Base-by-base conservation (phyloP, 2,113 vertebrate species). In the Pontoporia blainvillei region DNA sequence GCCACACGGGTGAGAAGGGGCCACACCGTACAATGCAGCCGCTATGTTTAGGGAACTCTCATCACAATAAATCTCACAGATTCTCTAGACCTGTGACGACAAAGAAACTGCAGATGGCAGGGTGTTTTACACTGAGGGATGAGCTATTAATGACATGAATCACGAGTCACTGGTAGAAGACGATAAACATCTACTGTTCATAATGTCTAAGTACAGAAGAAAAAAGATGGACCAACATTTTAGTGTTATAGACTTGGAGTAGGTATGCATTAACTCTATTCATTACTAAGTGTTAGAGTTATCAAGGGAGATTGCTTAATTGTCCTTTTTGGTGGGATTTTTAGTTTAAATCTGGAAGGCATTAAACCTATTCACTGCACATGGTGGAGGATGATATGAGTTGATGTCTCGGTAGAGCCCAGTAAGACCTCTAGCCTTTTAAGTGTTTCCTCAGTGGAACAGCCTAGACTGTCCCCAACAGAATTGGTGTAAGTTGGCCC, bases 11-110 rank as follows among this genome's bases (percentile, higher is more conserved):
- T 41, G 46, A 23, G 13, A 71, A 11, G 23, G 20, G 79, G 20
- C 29, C 59, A 67, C 0, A 0, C 1, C 15, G 12, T 46, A 0
- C 1, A 29, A 20, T 31, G 20, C 29, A 44, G 44, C 13, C 8
- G 69, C 41, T 36, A n/a, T 25, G 67, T 27, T 44, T 62, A 75
- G 31, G 46, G 89, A 57, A 17, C 52, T 46, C 44, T 83, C 18
- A 69, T 13, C 39, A 67, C 5, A 57, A 31, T 6, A 73, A 9
- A 54, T 6, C 41, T 44, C 57, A n/a, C 27, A n/a, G 25, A 87
- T 64, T 67, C 54, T 31, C 57, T n/a, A 41, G 34, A 62, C 13
- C 34, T 69, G 8, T 34, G 36, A 49, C 52, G 20, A 78, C 31
- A 57, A 5, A 44, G n/a, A 0, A 41, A 17, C 49, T 87, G n/a